These are phyloP conservation scores for Uropetala carovei DNA, from an alignment of 2,888 invertebrate species.

Conservation along the genomic window DNA sequence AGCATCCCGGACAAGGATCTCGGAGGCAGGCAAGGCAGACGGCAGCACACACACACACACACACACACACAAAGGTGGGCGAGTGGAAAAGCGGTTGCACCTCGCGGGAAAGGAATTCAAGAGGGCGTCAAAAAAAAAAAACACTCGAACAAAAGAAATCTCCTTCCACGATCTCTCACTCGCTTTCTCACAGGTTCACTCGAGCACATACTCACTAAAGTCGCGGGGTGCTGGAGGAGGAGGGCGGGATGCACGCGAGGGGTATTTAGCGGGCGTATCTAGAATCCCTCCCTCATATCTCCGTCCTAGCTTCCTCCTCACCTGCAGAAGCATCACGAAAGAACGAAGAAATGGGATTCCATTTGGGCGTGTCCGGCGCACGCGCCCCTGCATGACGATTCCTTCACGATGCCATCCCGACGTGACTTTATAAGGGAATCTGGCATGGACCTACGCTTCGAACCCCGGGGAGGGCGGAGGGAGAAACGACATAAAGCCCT, in stretches of 20 bases:
- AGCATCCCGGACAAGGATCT: not conserved
- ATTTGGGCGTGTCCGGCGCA: slow-evolving; percentile 1
- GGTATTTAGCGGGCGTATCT: not conserved
- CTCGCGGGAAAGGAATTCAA: slow-evolving; percentile 32
- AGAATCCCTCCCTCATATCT: not conserved
- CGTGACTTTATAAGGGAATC: slow-evolving; percentile 29
- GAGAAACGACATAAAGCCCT: not conserved
- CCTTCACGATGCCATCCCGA: not conserved
- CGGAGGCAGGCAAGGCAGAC: not conserved
- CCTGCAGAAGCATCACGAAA: not conserved
- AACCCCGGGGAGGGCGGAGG: not conserved
- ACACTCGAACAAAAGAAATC: slow-evolving; percentile 36
- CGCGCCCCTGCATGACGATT: not conserved
- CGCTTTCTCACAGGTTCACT: not conserved
- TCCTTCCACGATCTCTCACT: not conserved
- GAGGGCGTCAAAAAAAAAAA: slow-evolving; percentile 52
- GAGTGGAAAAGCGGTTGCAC: slow-evolving; percentile 38
- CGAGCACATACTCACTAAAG: not conserved
- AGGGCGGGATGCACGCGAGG: not conserved
- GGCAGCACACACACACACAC: not conserved
- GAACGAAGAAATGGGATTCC: not conserved
- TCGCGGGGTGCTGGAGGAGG: not conserved
- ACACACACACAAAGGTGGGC: slow-evolving; percentile 44
- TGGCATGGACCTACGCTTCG: not conserved
- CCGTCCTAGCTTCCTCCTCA: not conserved